Evolutionary conservation across 2,113 vertebrate species (phyloP), one percentile per base, ranked within the genome.

Genomic region (Emydura subglobosa): DNA sequence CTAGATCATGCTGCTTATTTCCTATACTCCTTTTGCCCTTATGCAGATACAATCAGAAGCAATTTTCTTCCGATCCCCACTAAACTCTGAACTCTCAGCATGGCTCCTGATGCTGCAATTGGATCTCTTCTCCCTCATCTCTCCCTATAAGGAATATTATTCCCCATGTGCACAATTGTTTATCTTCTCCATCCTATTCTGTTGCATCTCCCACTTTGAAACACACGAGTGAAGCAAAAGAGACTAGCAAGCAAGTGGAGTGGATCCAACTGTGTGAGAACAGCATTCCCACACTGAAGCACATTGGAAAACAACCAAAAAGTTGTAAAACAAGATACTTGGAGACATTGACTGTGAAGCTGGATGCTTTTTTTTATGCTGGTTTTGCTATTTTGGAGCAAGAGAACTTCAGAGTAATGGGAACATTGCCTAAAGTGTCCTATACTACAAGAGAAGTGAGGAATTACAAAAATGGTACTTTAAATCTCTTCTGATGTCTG

Each of bases 211-310:
- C 88, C 94, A 83, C 94, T 95, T 94, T 95, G 97, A 96, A 96
- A 96, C 96, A 96, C 96, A 91, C 88, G 93, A 96, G 93, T 96
- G 91, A 97, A 97, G 95, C 85, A 89, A 96, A 97, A 96, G 95
- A 96, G 95, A 96, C 92, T 94, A 8, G 51, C 87, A n/a, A 39
- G 4, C 65, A 91, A 74, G 85, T 21, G 34, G 34, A 39, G 65
- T 85, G 90, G 83, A 95, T 93, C 61, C 94, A 92, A 93, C 88
- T 93, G 24, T 44, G 42, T 78, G 42, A 78, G 24, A 47, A 47
- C 12, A 44, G 74, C 39, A 78, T 78, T 47, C 74, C 42, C 25
- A 29, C 24, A 25, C 74, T 78, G 24, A 29, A 13, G 12, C 39
- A 47, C 74, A 14, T 21, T 68, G 7, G 65, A 72, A 39, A 72